phyloP scores from a whole-genome alignment of 2,113 vertebrate species.

The Scolopax mira region DNA sequence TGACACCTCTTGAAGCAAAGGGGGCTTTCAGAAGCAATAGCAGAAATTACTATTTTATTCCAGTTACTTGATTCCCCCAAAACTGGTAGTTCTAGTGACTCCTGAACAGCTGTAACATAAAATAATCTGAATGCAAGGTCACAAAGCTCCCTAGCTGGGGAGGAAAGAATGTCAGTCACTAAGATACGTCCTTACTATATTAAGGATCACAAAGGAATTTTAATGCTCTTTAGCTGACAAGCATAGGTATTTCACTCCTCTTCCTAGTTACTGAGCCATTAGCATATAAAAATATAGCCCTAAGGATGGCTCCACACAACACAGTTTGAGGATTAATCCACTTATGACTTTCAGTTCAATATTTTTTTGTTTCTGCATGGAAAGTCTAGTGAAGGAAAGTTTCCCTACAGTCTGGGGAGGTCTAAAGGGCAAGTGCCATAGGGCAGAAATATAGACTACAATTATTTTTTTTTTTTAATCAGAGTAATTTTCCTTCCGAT shows the following conservation, averaged over 20 bases:
- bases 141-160: not conserved
- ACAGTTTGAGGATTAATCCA: not conserved
- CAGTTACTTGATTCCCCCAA: not conserved
- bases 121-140: not conserved
- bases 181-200: not conserved
- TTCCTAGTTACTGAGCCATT: not conserved
- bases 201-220: not conserved
- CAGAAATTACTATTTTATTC: not conserved
- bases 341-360: not conserved
- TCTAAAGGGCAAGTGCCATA: not conserved
- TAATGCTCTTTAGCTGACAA: not conserved
- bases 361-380: not conserved
- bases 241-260: not conserved
- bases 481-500: not conserved
- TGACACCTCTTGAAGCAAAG: not conserved
- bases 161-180: not conserved
- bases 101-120: not conserved
- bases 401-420: not conserved
- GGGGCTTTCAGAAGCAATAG: too few species aligned
- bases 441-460: not conserved
- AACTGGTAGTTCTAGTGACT: not conserved
- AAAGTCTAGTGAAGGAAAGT: not conserved
- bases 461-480: fast-evolving
- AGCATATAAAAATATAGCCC: not conserved
- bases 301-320: not conserved